Percentiles rank a stretch among this genome's conserved stretches.
Conservation (phyloP, 1,140 invertebrate genomes). For the Papilio glaucus region DNA sequence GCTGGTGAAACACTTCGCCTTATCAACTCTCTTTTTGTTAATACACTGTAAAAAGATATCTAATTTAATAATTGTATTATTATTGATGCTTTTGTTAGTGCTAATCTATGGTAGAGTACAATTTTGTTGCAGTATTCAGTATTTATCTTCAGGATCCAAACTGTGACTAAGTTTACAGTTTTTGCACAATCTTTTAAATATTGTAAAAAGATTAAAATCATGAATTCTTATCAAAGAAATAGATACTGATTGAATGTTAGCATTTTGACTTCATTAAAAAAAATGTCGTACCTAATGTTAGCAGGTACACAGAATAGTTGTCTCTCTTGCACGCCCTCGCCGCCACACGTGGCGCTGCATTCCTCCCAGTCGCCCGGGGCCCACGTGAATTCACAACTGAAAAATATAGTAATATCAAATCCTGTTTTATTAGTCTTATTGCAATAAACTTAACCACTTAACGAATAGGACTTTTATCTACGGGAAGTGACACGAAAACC, state of each 20-base stretch:
- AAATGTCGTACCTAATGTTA: conserved; percentile 58
- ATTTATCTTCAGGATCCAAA: not conserved
- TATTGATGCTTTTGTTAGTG: not conserved
- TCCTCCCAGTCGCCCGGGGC: conserved; percentile 86
- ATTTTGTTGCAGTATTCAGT: not conserved
- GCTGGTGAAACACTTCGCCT: conserved; percentile 83
- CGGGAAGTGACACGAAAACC: too few species aligned
- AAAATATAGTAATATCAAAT: too few species aligned
- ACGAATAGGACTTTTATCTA: too few species aligned
- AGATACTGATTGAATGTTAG: not conserved
- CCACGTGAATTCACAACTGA: conserved; percentile 87
- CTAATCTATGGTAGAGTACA: not conserved
- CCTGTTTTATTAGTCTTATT: too few species aligned
- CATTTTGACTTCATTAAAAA: not conserved
- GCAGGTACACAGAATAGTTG: conserved; percentile 86
- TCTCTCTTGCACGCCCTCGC: conserved; percentile 84
- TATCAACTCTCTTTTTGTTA: conserved; percentile 74
- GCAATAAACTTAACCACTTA: too few species aligned
- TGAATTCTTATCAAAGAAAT: too few species aligned
- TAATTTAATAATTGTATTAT: not conserved
- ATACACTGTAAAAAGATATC: conserved; percentile 50
- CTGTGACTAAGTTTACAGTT: not conserved
- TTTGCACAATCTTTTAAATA: not conserved
- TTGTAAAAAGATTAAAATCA: not conserved
- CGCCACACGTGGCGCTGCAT: conserved; percentile 86